These are phyloP conservation scores for Poecilia gillii DNA, from an alignment of 2,797 vertebrate genomes.

Conservation along the genomic window DNA sequence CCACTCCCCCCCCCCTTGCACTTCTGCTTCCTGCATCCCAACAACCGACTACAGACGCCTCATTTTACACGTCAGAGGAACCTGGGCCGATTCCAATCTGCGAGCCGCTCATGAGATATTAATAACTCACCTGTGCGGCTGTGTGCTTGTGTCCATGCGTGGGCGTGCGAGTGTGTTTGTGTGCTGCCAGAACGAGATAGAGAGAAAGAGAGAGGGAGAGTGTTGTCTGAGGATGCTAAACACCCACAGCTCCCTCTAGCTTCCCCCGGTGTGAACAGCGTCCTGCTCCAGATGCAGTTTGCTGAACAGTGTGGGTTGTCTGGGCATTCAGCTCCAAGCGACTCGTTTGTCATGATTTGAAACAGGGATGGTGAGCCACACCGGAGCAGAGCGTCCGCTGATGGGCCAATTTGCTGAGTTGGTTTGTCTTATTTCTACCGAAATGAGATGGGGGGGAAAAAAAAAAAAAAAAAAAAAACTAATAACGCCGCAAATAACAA, in stretches of 20 bases:
- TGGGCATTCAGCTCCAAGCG: constrained; percentile 35
- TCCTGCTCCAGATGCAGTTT: constrained; percentile 37
- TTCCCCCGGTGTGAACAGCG: constrained; percentile 46
- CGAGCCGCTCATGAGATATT: constrained; percentile 68
- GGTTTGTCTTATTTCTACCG: constrained; percentile 23
- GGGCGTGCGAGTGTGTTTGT: constrained; percentile 16
- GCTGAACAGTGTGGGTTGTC: constrained; percentile 10
- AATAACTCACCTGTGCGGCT: constrained; percentile 69
- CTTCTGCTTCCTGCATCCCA: constrained; percentile 40
- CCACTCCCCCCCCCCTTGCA: background rate
- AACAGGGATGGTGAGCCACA: constrained; percentile 33
- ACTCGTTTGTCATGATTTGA: constrained; percentile 70
- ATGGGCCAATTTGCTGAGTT: constrained; percentile 34
- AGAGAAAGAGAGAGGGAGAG: background rate
- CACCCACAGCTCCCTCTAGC: constrained; percentile 78
- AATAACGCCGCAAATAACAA: constrained; percentile 29
- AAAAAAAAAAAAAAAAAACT: background rate
- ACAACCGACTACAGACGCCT: constrained; percentile 47
- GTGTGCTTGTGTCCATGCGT: constrained; percentile 33
- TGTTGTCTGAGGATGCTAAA: constrained; percentile 35
- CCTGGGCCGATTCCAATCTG: constrained; percentile 53
- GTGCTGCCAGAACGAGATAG: constrained; percentile 22
- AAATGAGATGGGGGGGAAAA: constrained; percentile 20
- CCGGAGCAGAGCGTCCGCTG: constrained; percentile 11
- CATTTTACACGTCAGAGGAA: constrained; percentile 56